phyloP scores from a whole-genome alignment of 2,113 vertebrate species.

The Nanger granti region DNA sequence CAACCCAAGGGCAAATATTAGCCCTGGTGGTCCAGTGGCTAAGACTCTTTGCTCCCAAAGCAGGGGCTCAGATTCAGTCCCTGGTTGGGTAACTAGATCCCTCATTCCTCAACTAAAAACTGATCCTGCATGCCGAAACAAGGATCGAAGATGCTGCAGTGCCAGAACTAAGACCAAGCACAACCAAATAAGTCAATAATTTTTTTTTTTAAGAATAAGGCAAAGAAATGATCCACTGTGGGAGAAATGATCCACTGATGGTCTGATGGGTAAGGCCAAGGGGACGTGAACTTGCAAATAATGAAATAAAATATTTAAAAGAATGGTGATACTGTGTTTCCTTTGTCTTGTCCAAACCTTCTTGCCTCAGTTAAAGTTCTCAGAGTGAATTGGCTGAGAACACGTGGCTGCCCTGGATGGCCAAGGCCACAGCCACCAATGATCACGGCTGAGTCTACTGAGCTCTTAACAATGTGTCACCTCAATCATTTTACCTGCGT shows the following conservation, averaged over 20 bases:
- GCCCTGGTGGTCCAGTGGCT: neutral
- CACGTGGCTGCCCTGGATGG: neutral
- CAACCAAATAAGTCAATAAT: neutral
- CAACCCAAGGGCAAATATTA: neutral
- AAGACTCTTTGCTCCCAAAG: neutral
- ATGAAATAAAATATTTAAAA: neutral
- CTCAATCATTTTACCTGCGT: neutral
- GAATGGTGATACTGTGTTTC: neutral
- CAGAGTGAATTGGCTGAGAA: neutral
- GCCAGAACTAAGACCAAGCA: neutral
- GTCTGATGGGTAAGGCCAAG: neutral
- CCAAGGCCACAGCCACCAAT: fast-evolving
- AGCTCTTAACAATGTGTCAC: neutral
- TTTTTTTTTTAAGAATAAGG: neutral
- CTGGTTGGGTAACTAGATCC: neutral
- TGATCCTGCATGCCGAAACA: neutral
- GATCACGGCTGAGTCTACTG: neutral
- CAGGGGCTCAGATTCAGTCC: neutral
- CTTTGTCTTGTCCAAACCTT: neutral
- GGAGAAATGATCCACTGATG: neutral
- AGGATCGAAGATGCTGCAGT: neutral
- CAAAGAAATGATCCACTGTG: neutral
- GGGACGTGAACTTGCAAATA: neutral
- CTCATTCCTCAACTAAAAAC: neutral
- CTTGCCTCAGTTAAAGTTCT: neutral